These are phyloP conservation scores for Caenorhabditis remanei DNA, from an alignment of 1,140 invertebrate genomes.

Conservation along the genomic window DNA sequence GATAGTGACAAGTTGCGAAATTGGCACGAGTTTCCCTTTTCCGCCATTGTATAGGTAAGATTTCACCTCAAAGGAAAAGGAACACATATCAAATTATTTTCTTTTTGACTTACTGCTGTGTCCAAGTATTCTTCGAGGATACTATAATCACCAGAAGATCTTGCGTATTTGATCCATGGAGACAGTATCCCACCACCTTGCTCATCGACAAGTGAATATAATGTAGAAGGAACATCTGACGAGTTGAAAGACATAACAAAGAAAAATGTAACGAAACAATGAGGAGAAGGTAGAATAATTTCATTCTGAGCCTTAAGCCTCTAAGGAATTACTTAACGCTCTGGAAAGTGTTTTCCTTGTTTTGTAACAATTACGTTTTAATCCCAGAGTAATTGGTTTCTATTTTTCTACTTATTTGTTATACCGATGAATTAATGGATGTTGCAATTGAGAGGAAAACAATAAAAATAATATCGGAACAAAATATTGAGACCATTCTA, in stretches of 20 bases:
- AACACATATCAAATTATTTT: slow-evolving; percentile 86
- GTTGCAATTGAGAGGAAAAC: too few species aligned
- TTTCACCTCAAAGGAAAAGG: slow-evolving; percentile 87
- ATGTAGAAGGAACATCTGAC: slow-evolving; percentile 51
- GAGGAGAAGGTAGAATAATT: not conserved
- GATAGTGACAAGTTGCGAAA: slow-evolving; percentile 88
- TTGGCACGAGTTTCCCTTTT: slow-evolving; percentile 87
- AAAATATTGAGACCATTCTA: too few species aligned
- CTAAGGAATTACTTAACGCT: not conserved
- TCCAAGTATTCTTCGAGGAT: slow-evolving; percentile 67
- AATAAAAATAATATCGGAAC: too few species aligned
- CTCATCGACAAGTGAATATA: slow-evolving; percentile 78
- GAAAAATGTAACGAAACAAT: not conserved
- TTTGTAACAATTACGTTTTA: too few species aligned
- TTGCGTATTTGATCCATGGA: slow-evolving; percentile 91
- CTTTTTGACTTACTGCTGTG: slow-evolving; percentile 66
- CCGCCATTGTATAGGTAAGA: slow-evolving; percentile 94
- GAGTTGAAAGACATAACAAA: slow-evolving; percentile 61
- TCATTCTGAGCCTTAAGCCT: not conserved
- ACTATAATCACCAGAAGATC: slow-evolving; percentile 87
- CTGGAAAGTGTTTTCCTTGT: too few species aligned
- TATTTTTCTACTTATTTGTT: too few species aligned
- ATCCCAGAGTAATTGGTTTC: too few species aligned
- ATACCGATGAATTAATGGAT: too few species aligned
- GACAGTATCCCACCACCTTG: slow-evolving; percentile 89